Evolutionary conservation across 2,888 invertebrate species (phyloP), one percentile per base, ranked within the genome.

Genomic region (Dermolepida albohirtum): DNA sequence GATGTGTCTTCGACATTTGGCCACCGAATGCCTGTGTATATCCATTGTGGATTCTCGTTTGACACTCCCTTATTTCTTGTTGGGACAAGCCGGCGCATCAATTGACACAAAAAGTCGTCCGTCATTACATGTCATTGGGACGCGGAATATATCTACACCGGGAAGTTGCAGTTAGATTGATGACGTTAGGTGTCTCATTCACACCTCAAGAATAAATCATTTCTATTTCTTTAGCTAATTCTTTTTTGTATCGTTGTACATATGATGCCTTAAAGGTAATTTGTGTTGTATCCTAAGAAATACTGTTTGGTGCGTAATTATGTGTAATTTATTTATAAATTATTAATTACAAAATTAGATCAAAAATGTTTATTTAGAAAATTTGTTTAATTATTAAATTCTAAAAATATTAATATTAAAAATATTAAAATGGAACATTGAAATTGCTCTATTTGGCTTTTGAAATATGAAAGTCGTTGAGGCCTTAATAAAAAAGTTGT

Each of bases 131-230:
- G 78, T 78, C 80, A 79, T 77, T 78, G 73, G 72, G 73, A 74
- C 71, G 66, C 47, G 47, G 17, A 62, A 73, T 74, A 71, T 75
- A 76, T 76, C 77, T 77, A 49, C 47, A 16, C 76, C 75, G 78
- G 76, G 77, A 78, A 77, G 74, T 74, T 74, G 74, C 73, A 72
- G 47, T 70, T 74, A 80, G 79, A 79, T 80, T 80, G 79, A 80
- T 80, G 79, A 77, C 72, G 74, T 71, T 71, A 71, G 72, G 75
- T 79, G 80, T 80, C 79, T 77, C 76, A 77, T 74, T 74, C 79
- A 80, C 74, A 76, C 78, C 78, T 71, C 70, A 73, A 70, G 78
- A 76, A 79, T 80, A 80, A 80, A 80, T 79, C 79, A 79, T 78
- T 63, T 41, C 16, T 43, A n/a, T 65, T 65, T 17, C 47, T 55